Conservation (phyloP, 2,888 invertebrate genomes). For the Andrena bicolor region DNA sequence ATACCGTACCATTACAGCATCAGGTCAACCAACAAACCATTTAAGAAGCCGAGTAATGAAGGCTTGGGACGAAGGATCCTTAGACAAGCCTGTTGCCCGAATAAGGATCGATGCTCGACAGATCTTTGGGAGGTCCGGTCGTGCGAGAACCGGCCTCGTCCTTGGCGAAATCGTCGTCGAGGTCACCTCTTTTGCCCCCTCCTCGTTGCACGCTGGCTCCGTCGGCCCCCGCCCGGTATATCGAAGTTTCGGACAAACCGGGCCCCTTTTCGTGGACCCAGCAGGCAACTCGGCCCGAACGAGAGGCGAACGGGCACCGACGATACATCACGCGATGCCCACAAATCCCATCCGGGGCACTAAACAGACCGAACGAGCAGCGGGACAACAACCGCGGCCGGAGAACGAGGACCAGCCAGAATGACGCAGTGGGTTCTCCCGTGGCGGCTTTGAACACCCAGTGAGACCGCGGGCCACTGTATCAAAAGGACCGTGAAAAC, state of each 20-base stretch:
- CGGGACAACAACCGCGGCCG: conserved; percentile 55
- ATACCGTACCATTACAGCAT: no score
- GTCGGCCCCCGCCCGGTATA: conserved; percentile 19
- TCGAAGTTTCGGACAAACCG: conserved; percentile 56
- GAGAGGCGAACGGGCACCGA: conserved; percentile 75
- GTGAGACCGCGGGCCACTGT: conserved; percentile 61
- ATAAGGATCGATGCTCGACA: conserved; percentile 51
- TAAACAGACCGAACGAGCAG: conserved; percentile 65
- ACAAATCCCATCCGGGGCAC: conserved; percentile 75
- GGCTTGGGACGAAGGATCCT: conserved; percentile 3
- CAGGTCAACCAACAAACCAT: not conserved
- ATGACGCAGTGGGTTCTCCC: conserved; percentile 51
- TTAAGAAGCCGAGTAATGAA: not conserved
- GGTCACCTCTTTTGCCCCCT: conserved; percentile 35
- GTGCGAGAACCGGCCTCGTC: conserved; percentile 62
- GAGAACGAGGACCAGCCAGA: conserved; percentile 27
- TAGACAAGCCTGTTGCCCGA: conserved; percentile 37
- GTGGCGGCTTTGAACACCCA: conserved; percentile 59
- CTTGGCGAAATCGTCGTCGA: conserved; percentile 63
- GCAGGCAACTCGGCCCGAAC: conserved; percentile 71
- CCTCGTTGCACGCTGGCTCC: conserved; percentile 12
- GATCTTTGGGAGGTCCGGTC: conserved; percentile 61
- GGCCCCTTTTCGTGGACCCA: conserved; percentile 72
- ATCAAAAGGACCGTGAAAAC: conserved; percentile 64
- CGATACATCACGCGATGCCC: conserved; percentile 81